A percentile compares a stretch with the other conserved stretches of the same genome.
phyloP scores from a whole-genome alignment of 2,113 vertebrate genomes.

The Salvelinus fontinalis region DNA sequence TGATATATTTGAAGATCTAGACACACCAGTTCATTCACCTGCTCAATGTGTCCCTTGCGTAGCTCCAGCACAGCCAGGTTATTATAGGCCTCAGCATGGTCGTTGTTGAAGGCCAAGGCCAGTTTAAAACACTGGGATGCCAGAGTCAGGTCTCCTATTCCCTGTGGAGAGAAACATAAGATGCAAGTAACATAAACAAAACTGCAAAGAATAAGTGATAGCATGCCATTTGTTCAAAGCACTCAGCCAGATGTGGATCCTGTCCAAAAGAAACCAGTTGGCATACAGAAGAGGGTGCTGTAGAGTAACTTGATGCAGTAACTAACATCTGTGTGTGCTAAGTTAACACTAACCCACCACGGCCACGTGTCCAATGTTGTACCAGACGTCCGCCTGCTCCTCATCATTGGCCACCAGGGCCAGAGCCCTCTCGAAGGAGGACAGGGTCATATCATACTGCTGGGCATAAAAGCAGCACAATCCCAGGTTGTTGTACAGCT shows the following conservation, averaged over 20 bases:
- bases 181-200: background rate
- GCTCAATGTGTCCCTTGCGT: constrained; percentile 85
- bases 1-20: background rate
- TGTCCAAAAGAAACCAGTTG: background rate
- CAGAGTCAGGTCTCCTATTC: constrained; percentile 86
- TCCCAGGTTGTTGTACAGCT: constrained; percentile 96
- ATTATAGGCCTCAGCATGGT: constrained; percentile 93
- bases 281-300: background rate
- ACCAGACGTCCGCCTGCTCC: constrained; percentile 94
- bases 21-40: constrained; percentile 72
- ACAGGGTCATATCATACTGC: constrained; percentile 97
- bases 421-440: constrained; percentile 91
- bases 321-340: no score
- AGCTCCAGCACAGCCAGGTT: constrained; percentile 94
- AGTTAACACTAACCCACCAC: constrained; percentile 77
- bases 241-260: background rate
- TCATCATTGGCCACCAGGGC: constrained; percentile 86
- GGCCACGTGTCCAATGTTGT: constrained; percentile 93
- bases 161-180: constrained; percentile 71
- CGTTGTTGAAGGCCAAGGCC: constrained; percentile 86
- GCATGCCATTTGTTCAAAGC: background rate
- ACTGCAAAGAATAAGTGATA: background rate
- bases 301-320: background rate
- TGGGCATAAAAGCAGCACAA: constrained; percentile 98
- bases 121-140: constrained; percentile 94